These are phyloP conservation scores for Oryctes rhinoceros DNA, from an alignment of 1,140 invertebrate species.

Conservation along the genomic window DNA sequence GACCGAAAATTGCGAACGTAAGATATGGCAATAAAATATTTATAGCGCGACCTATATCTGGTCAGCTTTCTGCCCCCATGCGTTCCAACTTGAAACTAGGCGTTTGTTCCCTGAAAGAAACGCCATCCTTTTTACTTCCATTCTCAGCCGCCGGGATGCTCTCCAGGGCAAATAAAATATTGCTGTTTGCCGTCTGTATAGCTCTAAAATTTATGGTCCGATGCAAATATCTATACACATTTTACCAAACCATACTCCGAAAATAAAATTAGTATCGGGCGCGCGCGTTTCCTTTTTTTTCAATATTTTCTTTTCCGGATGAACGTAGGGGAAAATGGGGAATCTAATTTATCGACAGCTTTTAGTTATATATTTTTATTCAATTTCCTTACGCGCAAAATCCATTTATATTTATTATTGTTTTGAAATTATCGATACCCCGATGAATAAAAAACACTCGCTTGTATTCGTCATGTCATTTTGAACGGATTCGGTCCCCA, in stretches of 20 bases:
- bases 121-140: neutral
- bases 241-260: slow-evolving; percentile 18
- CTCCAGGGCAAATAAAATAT: slow-evolving; percentile 13
- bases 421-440: neutral
- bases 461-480: no score
- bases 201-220: slow-evolving; percentile 28
- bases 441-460: no score
- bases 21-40: slow-evolving; percentile 35
- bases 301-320: slow-evolving; percentile 7
- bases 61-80: neutral
- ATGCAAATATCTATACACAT: slow-evolving; percentile 37
- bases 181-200: slow-evolving; percentile 27
- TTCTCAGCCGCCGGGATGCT: neutral
- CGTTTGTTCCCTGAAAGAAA: neutral
- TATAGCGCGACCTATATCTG: slow-evolving; percentile 14
- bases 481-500: no score
- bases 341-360: neutral
- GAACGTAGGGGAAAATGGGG: neutral
- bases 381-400: neutral
- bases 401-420: neutral
- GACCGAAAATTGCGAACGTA: slow-evolving; percentile 30
- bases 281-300: neutral
- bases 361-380: neutral
- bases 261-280: slow-evolving; percentile 26
- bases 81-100: neutral